Conservation (phyloP, 2,113 vertebrate species). For the Sceloporus undulatus region DNA sequence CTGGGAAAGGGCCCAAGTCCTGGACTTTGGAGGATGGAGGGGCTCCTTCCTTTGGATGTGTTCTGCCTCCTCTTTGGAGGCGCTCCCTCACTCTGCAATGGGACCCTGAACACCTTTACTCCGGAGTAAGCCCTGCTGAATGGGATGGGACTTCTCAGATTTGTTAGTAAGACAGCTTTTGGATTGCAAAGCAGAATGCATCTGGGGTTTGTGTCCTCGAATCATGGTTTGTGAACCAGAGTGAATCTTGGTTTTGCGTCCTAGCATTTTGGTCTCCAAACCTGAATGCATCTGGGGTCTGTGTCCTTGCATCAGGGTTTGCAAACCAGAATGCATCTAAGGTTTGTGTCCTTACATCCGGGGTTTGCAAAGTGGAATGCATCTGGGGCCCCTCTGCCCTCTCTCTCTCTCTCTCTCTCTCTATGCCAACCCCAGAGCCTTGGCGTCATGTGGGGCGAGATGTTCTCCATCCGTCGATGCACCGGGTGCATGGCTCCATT, state of each 20-base stretch:
- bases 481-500: constrained; percentile 59
- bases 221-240: no score
- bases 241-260: no score
- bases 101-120: neutral
- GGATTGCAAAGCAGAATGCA: neutral
- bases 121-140: neutral
- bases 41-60: constrained; percentile 44
- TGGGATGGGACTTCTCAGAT: neutral
- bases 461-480: neutral
- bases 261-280: no score
- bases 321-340: no score
- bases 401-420: constrained; percentile 62
- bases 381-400: constrained; percentile 56
- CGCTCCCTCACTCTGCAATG: constrained; percentile 68
- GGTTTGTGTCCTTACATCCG: no score
- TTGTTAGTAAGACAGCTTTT: neutral
- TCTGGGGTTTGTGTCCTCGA: no score
- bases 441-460: constrained; percentile 16
- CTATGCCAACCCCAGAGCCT: constrained; percentile 76
- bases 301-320: no score
- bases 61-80: constrained; percentile 68
- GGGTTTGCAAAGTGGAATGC: constrained; percentile 6
- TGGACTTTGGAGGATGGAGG: constrained; percentile 52
- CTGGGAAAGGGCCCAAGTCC: constrained; percentile 55
- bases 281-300: no score